Evolutionary conservation across 2,113 vertebrate species (phyloP).

Genomic region (Indri indri): DNA sequence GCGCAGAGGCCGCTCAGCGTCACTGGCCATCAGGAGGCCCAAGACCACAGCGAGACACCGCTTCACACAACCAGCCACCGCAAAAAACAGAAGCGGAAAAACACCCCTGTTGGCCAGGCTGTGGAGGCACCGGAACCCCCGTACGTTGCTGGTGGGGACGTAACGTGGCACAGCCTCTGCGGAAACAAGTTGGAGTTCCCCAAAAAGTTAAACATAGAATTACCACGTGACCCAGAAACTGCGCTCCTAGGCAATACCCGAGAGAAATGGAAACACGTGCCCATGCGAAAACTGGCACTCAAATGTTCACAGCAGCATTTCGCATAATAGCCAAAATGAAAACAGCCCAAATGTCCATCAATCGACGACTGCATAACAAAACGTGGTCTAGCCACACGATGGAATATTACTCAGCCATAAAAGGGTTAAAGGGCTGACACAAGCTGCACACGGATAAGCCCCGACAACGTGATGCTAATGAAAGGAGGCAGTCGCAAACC

Average conservation of each 20-base stretch:
- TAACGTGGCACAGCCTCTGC: neutral
- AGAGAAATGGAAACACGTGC: neutral
- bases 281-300: neutral
- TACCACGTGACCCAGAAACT: neutral
- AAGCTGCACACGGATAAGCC: accelerated
- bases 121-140: accelerated
- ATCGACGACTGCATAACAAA: accelerated
- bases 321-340: no score
- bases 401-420: neutral
- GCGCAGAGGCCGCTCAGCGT: no score
- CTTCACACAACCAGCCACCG: neutral
- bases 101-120: neutral
- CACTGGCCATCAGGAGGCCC: neutral
- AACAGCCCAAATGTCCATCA: neutral
- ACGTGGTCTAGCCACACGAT: accelerated
- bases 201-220: neutral
- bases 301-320: neutral
- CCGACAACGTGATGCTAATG: accelerated
- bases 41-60: neutral
- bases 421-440: accelerated
- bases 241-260: neutral
- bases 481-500: neutral
- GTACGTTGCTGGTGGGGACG: neutral
- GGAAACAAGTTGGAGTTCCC: neutral
- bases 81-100: neutral